Base-by-base conservation (phyloP, 2,797 vertebrate genomes). In the Gobionotothen gibberifrons region DNA sequence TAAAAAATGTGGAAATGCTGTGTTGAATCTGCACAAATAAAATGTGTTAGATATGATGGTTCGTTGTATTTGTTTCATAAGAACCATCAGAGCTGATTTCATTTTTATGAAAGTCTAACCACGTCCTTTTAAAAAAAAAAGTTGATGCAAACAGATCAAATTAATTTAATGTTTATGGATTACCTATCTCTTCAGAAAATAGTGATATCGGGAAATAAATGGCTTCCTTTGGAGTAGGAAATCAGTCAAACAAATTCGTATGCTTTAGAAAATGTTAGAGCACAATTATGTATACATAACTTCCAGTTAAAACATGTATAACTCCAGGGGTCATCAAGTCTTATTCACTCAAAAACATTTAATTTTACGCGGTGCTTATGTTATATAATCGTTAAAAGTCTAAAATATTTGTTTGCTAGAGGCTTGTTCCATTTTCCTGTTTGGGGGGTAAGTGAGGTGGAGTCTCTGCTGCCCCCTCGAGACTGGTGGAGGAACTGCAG, bases 401-500 rank as follows among this genome's bases (percentile, higher is more conserved):
- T 53, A 6, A 54, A 1, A 11, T 44, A 26, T 39, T 42, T 66
- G 40, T 57, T 60, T 5, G 0, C 26, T 75, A 29, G 3, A 72
- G 39, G 64, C 62, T 83, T 53, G 60, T 52, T 40, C 15, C 21
- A 3, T 51, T 21, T 21, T 65, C 69, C 16, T 79, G 80, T 43
- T 67, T 52, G 40, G 91, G 71, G 1, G 78, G 56, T 12, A 72
- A 86, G 12, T 72, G 75, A 57, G 86, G 16, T 1, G 74, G 47
- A 36, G 75, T 85, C 63, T 93, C 88, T 46, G 79, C 89, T 9
- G 84, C 79, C 69, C 92, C 94, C 64, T 95, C 93, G 0, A 91
- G 91, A 75, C 94, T 94, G 81, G 93, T 94, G 44, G 93, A 87
- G 26, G 95, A 96, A 73, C 90, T 93, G 84, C 93, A 93, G 54